phyloP scores from a whole-genome alignment of 2,113 vertebrate species.

The Chaenogobius annularis region DNA sequence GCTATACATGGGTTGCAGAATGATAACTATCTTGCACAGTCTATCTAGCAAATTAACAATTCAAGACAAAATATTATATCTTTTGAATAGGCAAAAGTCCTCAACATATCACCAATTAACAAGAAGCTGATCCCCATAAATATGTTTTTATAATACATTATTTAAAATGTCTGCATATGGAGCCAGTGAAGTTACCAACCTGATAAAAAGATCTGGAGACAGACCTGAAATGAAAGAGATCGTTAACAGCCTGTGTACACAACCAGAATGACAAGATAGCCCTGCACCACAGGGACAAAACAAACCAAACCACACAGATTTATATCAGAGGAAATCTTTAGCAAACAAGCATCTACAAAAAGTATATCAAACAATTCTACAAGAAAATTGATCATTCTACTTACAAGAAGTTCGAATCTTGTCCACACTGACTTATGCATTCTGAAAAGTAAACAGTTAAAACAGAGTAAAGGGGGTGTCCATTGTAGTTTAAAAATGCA shows the following conservation, averaged over 20 bases:
- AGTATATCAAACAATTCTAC: background rate
- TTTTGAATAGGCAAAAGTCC: background rate
- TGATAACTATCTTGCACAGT: no score
- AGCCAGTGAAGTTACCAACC: conserved; percentile 46
- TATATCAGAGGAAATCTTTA: background rate
- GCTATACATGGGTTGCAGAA: no score
- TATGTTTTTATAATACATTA: no score
- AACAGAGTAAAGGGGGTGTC: background rate
- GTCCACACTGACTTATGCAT: conserved; percentile 64
- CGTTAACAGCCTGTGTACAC: background rate
- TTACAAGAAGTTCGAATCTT: conserved; percentile 64
- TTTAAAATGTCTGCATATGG: no score
- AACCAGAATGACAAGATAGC: background rate
- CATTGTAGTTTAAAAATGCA: background rate
- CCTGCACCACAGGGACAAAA: background rate
- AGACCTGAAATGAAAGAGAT: conserved; percentile 61
- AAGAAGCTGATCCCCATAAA: no score
- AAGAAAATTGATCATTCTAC: conserved; percentile 28
- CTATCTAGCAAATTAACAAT: background rate
- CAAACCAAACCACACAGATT: background rate
- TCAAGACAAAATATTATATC: background rate
- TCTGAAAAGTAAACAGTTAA: conserved; percentile 42
- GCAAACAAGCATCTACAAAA: no score
- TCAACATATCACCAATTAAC: background rate
- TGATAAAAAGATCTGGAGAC: conserved; percentile 46